These are phyloP conservation scores for Acestrorhynchus altus DNA, from an alignment of 2,797 vertebrate species.

Conservation along the genomic window DNA sequence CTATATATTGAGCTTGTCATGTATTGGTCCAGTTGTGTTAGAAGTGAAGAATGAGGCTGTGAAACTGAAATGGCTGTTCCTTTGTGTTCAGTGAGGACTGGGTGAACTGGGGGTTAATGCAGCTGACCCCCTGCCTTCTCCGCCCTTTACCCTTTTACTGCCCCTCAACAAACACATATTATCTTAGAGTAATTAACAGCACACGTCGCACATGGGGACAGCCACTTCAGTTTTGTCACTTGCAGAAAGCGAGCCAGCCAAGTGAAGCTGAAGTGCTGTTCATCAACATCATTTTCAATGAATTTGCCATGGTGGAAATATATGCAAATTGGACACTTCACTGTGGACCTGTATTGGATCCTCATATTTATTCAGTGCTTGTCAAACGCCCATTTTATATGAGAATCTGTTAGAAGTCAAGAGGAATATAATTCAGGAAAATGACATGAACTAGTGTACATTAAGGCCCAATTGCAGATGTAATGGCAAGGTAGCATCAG, in stretches of 20 bases:
- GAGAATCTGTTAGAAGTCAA: not conserved
- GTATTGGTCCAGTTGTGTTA: slow-evolving; percentile 1
- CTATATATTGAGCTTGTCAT: not conserved
- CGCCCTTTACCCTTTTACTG: slow-evolving; percentile 39
- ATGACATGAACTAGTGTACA: slow-evolving; percentile 13
- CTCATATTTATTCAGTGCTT: not conserved
- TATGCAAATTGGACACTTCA: slow-evolving; percentile 5
- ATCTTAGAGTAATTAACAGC: slow-evolving; percentile 48
- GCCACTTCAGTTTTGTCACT: not conserved
- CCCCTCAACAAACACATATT: slow-evolving; percentile 45
- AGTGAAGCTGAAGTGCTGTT: not conserved
- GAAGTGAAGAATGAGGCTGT: not conserved
- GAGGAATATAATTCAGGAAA: not conserved
- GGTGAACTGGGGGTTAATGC: slow-evolving; percentile 53
- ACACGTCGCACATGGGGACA: slow-evolving; percentile 35
- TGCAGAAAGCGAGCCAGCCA: not conserved
- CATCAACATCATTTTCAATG: not conserved
- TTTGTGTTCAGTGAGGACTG: slow-evolving; percentile 36
- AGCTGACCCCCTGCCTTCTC: slow-evolving; percentile 33
- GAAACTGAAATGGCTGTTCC: not conserved
- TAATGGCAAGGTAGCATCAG: not conserved
- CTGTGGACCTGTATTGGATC: not conserved
- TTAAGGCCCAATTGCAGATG: not conserved
- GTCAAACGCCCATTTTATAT: not conserved
- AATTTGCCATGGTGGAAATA: not conserved